These are phyloP conservation scores for Hypsopygia costalis DNA, from an alignment of 2,888 invertebrate species.

Conservation along the genomic window DNA sequence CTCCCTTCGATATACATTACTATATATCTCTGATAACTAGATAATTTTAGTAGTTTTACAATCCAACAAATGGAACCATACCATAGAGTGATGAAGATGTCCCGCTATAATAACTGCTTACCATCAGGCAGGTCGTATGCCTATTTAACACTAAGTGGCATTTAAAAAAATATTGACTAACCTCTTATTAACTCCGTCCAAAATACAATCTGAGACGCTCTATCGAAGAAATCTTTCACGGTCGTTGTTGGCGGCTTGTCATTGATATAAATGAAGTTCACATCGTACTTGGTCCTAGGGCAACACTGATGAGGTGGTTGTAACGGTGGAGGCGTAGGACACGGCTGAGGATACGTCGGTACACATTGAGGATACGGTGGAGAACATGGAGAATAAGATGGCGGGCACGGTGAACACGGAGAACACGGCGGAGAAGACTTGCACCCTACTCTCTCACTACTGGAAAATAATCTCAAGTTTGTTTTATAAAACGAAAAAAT, in stretches of 20 bases:
- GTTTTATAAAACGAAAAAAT: too few relatives aligned
- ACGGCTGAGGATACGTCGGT: conserved; percentile 9
- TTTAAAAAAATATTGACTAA: conserved; percentile 2
- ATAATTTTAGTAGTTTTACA: too few relatives aligned
- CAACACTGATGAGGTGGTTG: conserved; percentile 43
- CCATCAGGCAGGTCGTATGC: not conserved
- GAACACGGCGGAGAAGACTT: conserved; percentile 9
- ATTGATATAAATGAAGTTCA: conserved; percentile 78
- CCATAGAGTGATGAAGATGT: too few relatives aligned
- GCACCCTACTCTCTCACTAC: not conserved
- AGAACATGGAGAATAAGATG: conserved; percentile 20
- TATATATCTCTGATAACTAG: too few relatives aligned
- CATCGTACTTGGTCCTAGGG: conserved; percentile 56
- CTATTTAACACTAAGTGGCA: too few relatives aligned
- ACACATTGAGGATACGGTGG: conserved; percentile 8
- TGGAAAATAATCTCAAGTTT: too few relatives aligned
- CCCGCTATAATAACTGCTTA: too few relatives aligned
- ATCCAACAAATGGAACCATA: too few relatives aligned
- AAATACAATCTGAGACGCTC: conserved; percentile 85
- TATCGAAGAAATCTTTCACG: conserved; percentile 85
- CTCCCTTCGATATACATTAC: too few relatives aligned
- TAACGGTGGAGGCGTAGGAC: conserved; percentile 13
- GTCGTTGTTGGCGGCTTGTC: conserved; percentile 80
- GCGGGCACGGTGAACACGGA: conserved; percentile 13
- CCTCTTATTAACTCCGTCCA: conserved; percentile 89